Base-by-base conservation (phyloP, 2,888 invertebrate genomes). In the Thumatha senex region DNA sequence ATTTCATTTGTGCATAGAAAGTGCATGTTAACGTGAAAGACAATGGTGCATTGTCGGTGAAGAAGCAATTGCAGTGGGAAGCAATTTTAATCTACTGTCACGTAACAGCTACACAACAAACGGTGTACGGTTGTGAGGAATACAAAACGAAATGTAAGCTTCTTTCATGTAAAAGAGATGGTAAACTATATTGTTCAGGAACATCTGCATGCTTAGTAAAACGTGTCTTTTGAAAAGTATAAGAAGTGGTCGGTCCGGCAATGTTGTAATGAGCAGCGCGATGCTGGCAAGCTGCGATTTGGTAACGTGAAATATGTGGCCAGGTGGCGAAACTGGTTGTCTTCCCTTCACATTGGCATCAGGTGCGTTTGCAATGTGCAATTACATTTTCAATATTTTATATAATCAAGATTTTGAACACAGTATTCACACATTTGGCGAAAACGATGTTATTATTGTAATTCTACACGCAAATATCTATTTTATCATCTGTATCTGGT, bases 311-410 rank as follows among this genome's bases (percentile, higher is more conserved):
- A 71, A 64, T 64, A 63, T 55, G 60, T 58, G 63, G 69, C 83
- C 84, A 85, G 82, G 75, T 85, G 84, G 76, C 56, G 60, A 82
- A 89, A 89, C 88, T 84, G 83, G 87, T 89, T 86, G 70, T 67
- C 65, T 70, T 72, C 73, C 74, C 75, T 72, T 72, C 70, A 68
- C 56, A 60, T 63, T 72, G 72, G 58, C 67, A 77, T 80, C 82
- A 82, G 80, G 78, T 84, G 82, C 70, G 71, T 71, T 73, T 31
- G 31, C 31, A 76, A 63, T 74, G 72, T 70, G 63, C 64, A 63
- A 67, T 36, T n/a, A 59, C 61, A 77, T 80, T 78, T 80, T 78
- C 5, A 30, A 30, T 30, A 30, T 5, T 30, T 30, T n/a, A n/a
- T n/a, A n/a, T n/a, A n/a, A n/a, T n/a, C n/a, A n/a, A n/a, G n/a